Evolutionary conservation across 23 tunicate genomes (phyloP).

Genomic region (Clavelina lepadiformis): DNA sequence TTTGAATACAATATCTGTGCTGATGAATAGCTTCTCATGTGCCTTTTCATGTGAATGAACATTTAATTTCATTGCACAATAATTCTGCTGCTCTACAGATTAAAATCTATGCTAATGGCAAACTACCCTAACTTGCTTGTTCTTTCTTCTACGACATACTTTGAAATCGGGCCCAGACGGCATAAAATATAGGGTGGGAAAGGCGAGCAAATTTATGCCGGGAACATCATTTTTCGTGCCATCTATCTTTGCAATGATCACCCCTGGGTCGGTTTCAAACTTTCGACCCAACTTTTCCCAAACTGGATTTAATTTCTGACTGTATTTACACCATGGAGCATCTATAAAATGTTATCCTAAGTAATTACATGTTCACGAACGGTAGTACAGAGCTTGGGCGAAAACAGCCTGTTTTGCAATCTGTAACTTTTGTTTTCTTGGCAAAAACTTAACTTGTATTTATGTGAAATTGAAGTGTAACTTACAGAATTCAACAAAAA

Average conservation of each 20-base stretch:
- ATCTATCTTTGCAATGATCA: conserved; percentile 61
- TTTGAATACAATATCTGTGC: neutral
- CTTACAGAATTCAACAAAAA: conserved; percentile 99
- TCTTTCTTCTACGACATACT: conserved; percentile 18
- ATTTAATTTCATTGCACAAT: no score
- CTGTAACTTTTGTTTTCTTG: neutral
- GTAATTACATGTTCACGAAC: neutral
- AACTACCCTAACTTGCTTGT: no score
- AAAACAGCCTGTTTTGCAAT: no score
- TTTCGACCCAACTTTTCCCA: conserved; percentile 48
- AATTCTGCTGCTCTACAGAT: no score
- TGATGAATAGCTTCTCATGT: no score
- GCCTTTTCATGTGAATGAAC: no score
- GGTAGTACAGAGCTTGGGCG: no score
- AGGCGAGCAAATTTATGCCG: conserved; percentile 26
- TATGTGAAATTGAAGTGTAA: neutral
- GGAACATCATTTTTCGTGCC: conserved; percentile 64
- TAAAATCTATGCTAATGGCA: no score
- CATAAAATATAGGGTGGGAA: conserved; percentile 55
- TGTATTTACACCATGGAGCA: conserved; percentile 92
- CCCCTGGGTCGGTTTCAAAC: conserved; percentile 34
- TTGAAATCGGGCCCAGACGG: conserved; percentile 9
- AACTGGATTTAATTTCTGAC: conserved; percentile 43
- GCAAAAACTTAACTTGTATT: neutral
- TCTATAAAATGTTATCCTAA: conserved; percentile 54